Percentiles rank a stretch among this genome's conserved stretches.
Evolutionary conservation across 2,797 vertebrate species (phyloP).

Genomic region (Columba guinea): DNA sequence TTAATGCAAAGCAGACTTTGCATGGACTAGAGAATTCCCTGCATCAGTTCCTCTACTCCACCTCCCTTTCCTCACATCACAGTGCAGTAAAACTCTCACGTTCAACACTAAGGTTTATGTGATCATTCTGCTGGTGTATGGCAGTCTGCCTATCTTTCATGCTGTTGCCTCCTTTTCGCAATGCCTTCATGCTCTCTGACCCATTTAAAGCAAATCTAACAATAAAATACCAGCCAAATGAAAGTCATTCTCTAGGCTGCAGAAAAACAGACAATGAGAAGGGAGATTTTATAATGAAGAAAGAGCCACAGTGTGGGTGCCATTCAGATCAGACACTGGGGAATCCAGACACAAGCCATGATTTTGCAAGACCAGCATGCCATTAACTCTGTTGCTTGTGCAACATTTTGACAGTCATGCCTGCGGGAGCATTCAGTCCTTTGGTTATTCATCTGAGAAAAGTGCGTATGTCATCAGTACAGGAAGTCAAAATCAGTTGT

Average conservation of each 20-base stretch:
- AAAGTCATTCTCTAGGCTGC: not conserved
- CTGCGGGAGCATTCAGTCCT: rapidly evolving
- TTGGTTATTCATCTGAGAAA: not conserved
- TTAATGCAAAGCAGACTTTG: not conserved
- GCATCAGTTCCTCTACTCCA: not conserved
- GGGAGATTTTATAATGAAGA: not conserved
- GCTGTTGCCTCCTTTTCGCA: not conserved
- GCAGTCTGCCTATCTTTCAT: not conserved
- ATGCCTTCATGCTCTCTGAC: not conserved
- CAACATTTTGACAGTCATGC: not conserved
- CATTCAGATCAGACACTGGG: not conserved
- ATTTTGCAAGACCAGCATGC: not conserved
- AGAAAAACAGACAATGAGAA: not conserved
- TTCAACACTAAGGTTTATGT: not conserved
- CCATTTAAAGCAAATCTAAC: not conserved
- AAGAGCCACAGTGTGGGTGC: not conserved
- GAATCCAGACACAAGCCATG: not conserved
- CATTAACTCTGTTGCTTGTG: not conserved
- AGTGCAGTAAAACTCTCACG: not conserved
- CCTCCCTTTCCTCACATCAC: not conserved
- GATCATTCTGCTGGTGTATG: rapidly evolving
- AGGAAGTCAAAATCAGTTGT: not conserved
- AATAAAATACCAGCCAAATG: not conserved
- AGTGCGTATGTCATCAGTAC: not conserved
- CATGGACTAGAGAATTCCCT: not conserved